These are phyloP conservation scores for Orgyia antiqua DNA, from an alignment of 2,888 invertebrate species.

Conservation along the genomic window DNA sequence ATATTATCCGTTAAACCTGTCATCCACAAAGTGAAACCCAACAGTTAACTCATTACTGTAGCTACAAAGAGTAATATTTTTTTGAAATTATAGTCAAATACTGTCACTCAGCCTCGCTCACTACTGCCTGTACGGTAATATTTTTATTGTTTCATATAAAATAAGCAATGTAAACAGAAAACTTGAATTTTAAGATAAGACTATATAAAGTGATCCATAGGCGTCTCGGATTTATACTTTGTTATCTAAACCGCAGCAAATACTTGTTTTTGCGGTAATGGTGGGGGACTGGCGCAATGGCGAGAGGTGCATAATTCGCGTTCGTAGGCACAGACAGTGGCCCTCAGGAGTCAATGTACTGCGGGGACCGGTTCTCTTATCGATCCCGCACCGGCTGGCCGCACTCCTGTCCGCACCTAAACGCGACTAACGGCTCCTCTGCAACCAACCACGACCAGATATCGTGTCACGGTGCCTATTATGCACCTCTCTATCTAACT, in stretches of 20 bases:
- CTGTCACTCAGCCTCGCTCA: too few relatives aligned
- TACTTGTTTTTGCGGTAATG: too few relatives aligned
- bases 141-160: too few relatives aligned
- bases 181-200: too few relatives aligned
- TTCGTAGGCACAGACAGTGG: conserved; percentile 49
- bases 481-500: conserved; percentile 6
- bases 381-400: conserved; percentile 63
- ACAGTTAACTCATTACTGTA: conserved; percentile 7
- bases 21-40: conserved; percentile 47
- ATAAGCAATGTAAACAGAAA: too few relatives aligned
- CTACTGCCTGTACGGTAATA: too few relatives aligned
- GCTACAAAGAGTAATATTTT: too few relatives aligned
- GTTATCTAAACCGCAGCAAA: too few relatives aligned
- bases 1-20: conserved; percentile 40
- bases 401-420: conserved; percentile 69
- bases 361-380: conserved; percentile 72
- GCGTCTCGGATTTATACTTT: too few relatives aligned
- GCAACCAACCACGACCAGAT: conserved; percentile 42
- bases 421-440: conserved; percentile 67
- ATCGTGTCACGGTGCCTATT: conserved; percentile 26
- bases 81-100: too few relatives aligned
- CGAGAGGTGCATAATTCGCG: conserved; percentile 55
- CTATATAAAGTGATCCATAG: too few relatives aligned
- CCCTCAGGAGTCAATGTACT: conserved; percentile 71
- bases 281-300: too few relatives aligned